Conservation (phyloP, 2,888 invertebrate genomes). For the Volucella zonaria region DNA sequence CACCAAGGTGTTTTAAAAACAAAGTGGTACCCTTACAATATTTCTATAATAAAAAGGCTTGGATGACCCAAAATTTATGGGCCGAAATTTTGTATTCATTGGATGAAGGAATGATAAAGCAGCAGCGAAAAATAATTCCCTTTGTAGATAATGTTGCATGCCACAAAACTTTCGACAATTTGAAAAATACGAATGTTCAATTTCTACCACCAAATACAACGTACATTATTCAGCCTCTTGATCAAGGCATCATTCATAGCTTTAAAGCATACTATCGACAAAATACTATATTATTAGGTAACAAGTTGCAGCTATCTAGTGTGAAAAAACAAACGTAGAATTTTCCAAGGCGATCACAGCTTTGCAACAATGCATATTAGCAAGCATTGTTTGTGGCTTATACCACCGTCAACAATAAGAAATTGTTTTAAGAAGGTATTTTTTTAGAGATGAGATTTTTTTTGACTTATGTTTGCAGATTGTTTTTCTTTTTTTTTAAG, state of each 20-base stretch:
- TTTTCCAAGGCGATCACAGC: slow-evolving; percentile 57
- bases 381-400: slow-evolving; percentile 63
- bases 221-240: slow-evolving; percentile 57
- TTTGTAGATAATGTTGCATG: slow-evolving; percentile 69
- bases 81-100: slow-evolving; percentile 55
- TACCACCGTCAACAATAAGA: slow-evolving; percentile 51
- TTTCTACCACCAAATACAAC: slow-evolving; percentile 67
- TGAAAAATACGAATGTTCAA: slow-evolving; percentile 61
- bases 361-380: slow-evolving; percentile 56
- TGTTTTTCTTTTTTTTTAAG: slow-evolving; percentile 36
- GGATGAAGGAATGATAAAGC: slow-evolving; percentile 64
- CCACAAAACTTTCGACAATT: too few species aligned
- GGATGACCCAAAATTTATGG: slow-evolving; percentile 69
- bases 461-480: slow-evolving; percentile 18
- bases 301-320: slow-evolving; percentile 61
- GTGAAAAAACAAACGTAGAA: slow-evolving; percentile 48
- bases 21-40: slow-evolving; percentile 61
- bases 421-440: slow-evolving; percentile 67
- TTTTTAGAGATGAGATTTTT: slow-evolving; percentile 4
- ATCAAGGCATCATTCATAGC: slow-evolving; percentile 68
- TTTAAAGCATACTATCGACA: slow-evolving; percentile 63
- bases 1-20: slow-evolving; percentile 61
- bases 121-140: slow-evolving; percentile 66
- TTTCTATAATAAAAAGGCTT: slow-evolving; percentile 60
- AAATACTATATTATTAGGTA: slow-evolving; percentile 61